A percentile compares a stretch with the other conserved stretches of the same genome.
These are phyloP conservation scores for Aldrovandia affinis DNA, from an alignment of 2,797 vertebrate species.

Conservation along the genomic window DNA sequence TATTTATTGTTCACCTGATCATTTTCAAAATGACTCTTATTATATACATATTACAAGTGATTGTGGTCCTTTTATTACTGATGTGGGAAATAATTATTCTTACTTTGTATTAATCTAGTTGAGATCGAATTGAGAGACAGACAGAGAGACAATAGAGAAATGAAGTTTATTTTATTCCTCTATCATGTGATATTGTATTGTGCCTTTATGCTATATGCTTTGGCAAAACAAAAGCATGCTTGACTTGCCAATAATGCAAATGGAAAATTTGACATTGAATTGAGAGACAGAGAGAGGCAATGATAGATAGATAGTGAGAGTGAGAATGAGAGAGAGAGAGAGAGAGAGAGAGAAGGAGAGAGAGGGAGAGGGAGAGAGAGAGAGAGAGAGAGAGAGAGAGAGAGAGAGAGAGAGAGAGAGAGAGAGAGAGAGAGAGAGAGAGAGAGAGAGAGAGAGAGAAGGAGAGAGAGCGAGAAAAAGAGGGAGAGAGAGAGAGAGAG, in stretches of 20 bases:
- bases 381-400: slow-evolving; percentile 31
- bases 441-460: slow-evolving; percentile 34
- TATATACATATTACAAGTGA: too few relatives aligned
- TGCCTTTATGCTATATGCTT: too few relatives aligned
- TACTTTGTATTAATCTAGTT: too few relatives aligned
- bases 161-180: too few relatives aligned
- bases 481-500: slow-evolving; percentile 25
- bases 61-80: too few relatives aligned
- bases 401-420: slow-evolving; percentile 31
- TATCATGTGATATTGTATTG: slow-evolving; percentile 48
- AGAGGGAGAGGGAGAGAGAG: slow-evolving; percentile 27
- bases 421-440: slow-evolving; percentile 29
- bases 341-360: slow-evolving; percentile 35
- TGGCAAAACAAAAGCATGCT: too few relatives aligned
- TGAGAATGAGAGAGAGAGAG: slow-evolving; percentile 31
- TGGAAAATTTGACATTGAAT: too few relatives aligned
- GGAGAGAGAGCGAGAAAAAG: background rate
- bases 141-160: slow-evolving; percentile 20
- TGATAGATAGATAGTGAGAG: slow-evolving; percentile 5
- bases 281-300: slow-evolving; percentile 32
- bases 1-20: too few relatives aligned
- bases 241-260: too few relatives aligned
- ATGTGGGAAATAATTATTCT: too few relatives aligned
- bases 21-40: too few relatives aligned
- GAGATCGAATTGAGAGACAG: too few relatives aligned